A percentile compares a stretch with the other conserved stretches of the same genome.
phyloP scores from a whole-genome alignment of 2,888 invertebrate species.

The Abrostola tripartita region DNA sequence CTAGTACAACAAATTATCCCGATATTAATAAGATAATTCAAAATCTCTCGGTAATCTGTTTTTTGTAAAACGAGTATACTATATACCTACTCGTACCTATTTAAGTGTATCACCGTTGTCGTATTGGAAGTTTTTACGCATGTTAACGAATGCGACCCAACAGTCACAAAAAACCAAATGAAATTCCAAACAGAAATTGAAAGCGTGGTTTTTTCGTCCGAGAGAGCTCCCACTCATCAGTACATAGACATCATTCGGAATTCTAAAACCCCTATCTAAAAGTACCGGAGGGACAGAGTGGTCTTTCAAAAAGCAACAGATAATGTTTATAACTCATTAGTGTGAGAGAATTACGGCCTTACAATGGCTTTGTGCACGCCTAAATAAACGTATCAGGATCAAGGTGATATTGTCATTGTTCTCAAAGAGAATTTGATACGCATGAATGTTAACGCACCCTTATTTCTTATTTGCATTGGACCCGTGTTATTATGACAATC shows the following conservation, averaged over 20 bases:
- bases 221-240: constrained; percentile 49
- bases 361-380: constrained; percentile 34
- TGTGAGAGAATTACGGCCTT: constrained; percentile 34
- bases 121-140: constrained; percentile 39
- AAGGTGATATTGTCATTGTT: constrained; percentile 39
- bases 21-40: too few species aligned
- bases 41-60: too few species aligned
- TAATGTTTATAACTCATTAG: constrained; percentile 53
- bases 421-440: constrained; percentile 42
- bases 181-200: constrained; percentile 48
- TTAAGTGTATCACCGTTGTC: too few species aligned
- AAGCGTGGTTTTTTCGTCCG: constrained; percentile 46
- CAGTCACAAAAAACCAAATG: constrained; percentile 50
- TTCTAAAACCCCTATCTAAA: constrained; percentile 44
- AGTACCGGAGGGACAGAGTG: constrained; percentile 26
- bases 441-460: constrained; percentile 18
- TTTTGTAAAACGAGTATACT: too few species aligned
- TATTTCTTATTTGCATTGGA: background rate
- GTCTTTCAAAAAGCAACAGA: constrained; percentile 42
- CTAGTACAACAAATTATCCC: too few species aligned
- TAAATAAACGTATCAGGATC: constrained; percentile 45
- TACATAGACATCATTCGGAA: constrained; percentile 41
- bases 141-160: constrained; percentile 47
- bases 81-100: too few species aligned
- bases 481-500: background rate